Evolutionary conservation across 2,888 invertebrate species (phyloP), one percentile per base, ranked within the genome.

Genomic region (Aproaerema taeniolella): DNA sequence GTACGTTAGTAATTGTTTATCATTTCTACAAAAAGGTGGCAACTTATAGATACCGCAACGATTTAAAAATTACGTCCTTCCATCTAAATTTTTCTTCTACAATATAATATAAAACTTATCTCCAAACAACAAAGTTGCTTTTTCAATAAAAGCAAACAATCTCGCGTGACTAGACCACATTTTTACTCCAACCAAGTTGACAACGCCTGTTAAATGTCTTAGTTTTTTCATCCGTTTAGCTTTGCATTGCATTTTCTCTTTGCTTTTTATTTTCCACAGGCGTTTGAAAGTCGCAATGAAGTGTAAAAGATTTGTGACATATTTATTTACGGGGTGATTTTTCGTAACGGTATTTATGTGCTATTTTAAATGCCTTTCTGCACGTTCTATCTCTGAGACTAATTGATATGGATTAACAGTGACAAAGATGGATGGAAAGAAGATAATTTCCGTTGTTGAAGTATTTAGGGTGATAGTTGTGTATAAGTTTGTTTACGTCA

Each of bases 361-460:
- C 46, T 59, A 60, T 56, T 71, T 67, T 69, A 67, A 68, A 65
- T 52, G 64, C 43, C 53, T 58, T 60, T 65, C 67, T 52, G 50
- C 63, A 53, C 46, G 53, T 58, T 58, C 62, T 32, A 78, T 76
- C 75, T 70, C 39, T 59, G 52, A 63, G 53, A 64, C 61, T 74
- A 72, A 77, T 76, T 76, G 72, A 68, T 65, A 62, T 63, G 62
- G 64, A 72, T 72, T 67, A 58, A 50, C 44, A 7, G 12, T 6
- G 24, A 33, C 17, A n/a, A 48, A 10, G 46, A 45, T 42, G 37
- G 42, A 51, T 43, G 43, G 55, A 57, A 58, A 67, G 31, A 38
- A 10, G 15, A 25, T 31, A 16, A 12, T 13, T 26, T 31, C 14
- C 20, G n/a, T n/a, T n/a, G n/a, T n/a, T n/a, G n/a, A n/a, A n/a